Evolutionary conservation across 2,113 vertebrate species (phyloP).

Genomic region (Myrmecobius fasciatus): DNA sequence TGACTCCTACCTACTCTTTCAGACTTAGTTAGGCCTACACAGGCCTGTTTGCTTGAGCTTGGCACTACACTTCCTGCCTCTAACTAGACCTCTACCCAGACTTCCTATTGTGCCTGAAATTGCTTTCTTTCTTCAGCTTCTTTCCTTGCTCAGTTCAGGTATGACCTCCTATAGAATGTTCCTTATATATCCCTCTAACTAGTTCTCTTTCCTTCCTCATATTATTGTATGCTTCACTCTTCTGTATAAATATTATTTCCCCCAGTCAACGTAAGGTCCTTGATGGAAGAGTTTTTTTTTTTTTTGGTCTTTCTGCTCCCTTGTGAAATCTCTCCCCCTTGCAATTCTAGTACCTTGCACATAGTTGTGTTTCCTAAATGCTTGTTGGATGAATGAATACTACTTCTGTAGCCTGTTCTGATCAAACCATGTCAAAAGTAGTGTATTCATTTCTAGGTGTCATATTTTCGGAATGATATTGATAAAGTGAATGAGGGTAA

Average conservation of each 20-base stretch:
- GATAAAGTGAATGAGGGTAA: background rate
- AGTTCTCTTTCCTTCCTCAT: background rate
- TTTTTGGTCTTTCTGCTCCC: background rate
- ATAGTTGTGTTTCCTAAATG: background rate
- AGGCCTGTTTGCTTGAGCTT: background rate
- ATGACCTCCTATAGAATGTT: background rate
- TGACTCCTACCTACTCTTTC: background rate
- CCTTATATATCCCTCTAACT: background rate
- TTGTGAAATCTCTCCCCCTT: background rate
- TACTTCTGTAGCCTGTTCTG: background rate
- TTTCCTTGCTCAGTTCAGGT: background rate
- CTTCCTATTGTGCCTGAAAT: background rate
- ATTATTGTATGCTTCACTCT: background rate
- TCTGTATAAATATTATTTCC: background rate
- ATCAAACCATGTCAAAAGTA: background rate
- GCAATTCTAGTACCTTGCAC: background rate
- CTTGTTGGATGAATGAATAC: background rate
- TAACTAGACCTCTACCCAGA: background rate
- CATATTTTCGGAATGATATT: background rate
- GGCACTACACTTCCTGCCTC: background rate
- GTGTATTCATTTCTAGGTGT: background rate
- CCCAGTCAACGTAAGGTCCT: background rate
- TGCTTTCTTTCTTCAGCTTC: background rate
- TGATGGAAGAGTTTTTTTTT: background rate
- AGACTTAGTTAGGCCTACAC: background rate